A percentile compares a stretch with the other conserved stretches of the same genome.
Evolutionary conservation across 2,113 vertebrate genomes (phyloP).

Genomic region (Sturnus vulgaris): DNA sequence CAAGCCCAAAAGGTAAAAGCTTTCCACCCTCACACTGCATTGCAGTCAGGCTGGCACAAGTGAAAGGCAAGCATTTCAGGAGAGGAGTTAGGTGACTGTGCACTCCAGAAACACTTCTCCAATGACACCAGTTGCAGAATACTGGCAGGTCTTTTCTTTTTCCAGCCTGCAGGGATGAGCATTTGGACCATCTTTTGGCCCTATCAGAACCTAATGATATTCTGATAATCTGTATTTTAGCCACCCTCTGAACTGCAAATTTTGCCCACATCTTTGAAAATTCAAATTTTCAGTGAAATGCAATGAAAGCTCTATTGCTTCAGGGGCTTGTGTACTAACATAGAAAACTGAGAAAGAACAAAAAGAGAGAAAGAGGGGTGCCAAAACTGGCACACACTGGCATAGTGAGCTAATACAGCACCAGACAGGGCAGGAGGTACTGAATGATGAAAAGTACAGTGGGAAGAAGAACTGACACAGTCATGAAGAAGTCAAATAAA

Average conservation of each 20-base stretch:
- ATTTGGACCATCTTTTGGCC: not conserved
- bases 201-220: not conserved
- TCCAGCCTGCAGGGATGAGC: not conserved
- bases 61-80: not conserved
- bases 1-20: not conserved
- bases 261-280: not conserved
- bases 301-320: not conserved
- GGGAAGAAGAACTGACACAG: not conserved
- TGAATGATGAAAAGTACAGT: not conserved
- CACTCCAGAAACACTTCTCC: not conserved
- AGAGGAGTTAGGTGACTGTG: rapidly evolving
- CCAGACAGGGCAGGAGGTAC: not conserved
- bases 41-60: not conserved
- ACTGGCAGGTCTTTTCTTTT: not conserved
- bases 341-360: not conserved
- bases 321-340: not conserved
- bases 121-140: not conserved
- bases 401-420: not conserved
- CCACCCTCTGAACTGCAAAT: not conserved
- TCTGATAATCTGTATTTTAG: not conserved
- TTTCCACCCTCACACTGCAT: not conserved
- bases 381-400: not conserved
- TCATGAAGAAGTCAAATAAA: not conserved
- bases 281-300: not conserved
- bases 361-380: not conserved